phyloP scores from a whole-genome alignment of 1,140 invertebrate species.

The Cydia fagiglandana region DNA sequence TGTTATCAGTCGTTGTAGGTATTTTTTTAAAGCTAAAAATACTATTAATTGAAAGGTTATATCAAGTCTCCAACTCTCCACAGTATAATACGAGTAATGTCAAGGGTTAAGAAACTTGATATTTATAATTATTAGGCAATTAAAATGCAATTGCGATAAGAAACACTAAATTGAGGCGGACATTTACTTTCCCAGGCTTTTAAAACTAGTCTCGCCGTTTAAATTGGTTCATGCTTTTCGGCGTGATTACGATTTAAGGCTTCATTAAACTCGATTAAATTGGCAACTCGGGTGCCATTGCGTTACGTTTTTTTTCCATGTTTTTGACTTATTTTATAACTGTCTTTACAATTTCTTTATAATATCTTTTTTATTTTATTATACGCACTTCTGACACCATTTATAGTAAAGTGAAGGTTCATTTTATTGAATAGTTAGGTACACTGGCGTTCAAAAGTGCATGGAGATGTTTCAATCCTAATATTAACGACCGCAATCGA shows the following conservation, averaged over 20 bases:
- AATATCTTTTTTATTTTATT: too few relatives aligned
- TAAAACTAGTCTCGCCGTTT: not conserved
- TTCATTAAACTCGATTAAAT: slow-evolving; percentile 4
- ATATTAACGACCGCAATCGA: too few relatives aligned
- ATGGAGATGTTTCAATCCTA: too few relatives aligned
- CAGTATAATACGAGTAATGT: too few relatives aligned
- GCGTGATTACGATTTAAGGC: not conserved
- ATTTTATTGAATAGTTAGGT: too few relatives aligned
- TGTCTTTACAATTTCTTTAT: not conserved
- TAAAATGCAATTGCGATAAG: not conserved
- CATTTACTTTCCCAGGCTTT: not conserved
- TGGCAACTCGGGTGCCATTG: not conserved
- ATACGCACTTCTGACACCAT: too few relatives aligned
- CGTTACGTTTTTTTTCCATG: not conserved
- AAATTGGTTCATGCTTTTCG: not conserved
- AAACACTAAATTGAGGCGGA: not conserved
- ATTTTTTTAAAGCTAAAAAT: too few relatives aligned
- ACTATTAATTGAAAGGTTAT: too few relatives aligned
- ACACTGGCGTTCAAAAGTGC: too few relatives aligned
- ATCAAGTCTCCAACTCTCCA: too few relatives aligned
- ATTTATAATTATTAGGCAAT: slow-evolving; percentile 4
- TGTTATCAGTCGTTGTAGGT: too few relatives aligned
- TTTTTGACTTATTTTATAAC: not conserved
- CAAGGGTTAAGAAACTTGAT: not conserved
- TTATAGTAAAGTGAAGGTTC: too few relatives aligned